Conservation (phyloP, 2,113 vertebrate genomes). For the Atrichornis clamosus region DNA sequence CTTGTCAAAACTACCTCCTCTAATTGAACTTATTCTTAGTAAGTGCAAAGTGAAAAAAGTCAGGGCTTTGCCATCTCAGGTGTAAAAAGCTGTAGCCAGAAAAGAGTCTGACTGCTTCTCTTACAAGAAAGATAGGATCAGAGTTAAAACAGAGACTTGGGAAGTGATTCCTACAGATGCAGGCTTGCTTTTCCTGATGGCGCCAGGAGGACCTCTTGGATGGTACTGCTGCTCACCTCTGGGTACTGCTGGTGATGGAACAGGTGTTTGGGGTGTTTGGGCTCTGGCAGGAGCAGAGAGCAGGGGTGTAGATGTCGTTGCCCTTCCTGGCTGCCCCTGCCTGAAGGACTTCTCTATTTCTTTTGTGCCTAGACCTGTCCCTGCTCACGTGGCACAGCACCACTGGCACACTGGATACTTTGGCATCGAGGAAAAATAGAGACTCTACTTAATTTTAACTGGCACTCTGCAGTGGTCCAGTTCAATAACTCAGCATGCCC, state of each 20-base stretch:
- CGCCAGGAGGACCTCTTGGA: neutral
- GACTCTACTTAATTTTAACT: neutral
- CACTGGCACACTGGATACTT: neutral
- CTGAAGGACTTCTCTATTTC: neutral
- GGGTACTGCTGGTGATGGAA: neutral
- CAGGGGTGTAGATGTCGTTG: neutral
- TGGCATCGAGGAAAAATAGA: neutral
- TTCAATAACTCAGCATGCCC: neutral
- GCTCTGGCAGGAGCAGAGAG: neutral
- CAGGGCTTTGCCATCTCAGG: neutral
- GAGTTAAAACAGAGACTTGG: neutral
- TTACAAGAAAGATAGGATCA: neutral
- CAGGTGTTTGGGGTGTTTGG: neutral
- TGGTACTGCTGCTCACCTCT: fast-evolving
- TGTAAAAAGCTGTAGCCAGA: neutral
- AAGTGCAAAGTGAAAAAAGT: neutral
- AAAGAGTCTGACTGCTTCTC: neutral
- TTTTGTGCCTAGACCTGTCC: neutral
- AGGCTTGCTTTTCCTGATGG: neutral
- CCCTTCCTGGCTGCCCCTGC: neutral
- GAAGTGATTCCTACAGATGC: neutral
- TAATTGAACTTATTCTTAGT: neutral
- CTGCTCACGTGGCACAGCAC: neutral
- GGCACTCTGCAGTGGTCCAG: neutral
- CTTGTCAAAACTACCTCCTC: neutral